These are phyloP conservation scores for Chloroceryle inda DNA, from an alignment of 2,797 vertebrate species.

Conservation along the genomic window DNA sequence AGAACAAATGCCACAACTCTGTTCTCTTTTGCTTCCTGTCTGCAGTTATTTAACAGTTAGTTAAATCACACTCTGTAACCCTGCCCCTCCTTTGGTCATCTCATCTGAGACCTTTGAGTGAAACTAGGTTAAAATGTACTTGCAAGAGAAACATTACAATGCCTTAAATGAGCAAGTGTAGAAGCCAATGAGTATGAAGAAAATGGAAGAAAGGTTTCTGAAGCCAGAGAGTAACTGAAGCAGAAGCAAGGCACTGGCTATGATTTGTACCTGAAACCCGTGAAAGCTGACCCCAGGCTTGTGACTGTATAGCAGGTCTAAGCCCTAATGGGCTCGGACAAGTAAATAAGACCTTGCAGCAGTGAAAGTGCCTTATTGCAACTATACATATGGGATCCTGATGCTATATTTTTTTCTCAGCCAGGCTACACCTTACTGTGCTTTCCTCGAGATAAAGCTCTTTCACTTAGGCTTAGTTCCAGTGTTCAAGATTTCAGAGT, in stretches of 20 bases:
- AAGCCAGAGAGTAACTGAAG: background rate
- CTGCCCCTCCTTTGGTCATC: background rate
- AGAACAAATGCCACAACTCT: background rate
- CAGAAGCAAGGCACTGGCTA: background rate
- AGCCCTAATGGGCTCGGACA: constrained; percentile 44
- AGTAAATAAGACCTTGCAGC: constrained; percentile 25
- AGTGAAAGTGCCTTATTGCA: background rate
- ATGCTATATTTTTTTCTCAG: background rate
- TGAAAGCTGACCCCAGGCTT: constrained; percentile 35
- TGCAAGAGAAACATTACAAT: background rate
- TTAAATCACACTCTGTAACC: background rate
- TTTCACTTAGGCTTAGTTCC: constrained; percentile 21
- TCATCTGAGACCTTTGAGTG: background rate
- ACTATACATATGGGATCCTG: background rate
- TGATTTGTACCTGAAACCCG: background rate
- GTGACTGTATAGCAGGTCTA: background rate
- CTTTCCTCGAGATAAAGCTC: constrained; percentile 26
- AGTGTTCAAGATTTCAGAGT: constrained; percentile 18
- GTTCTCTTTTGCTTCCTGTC: background rate
- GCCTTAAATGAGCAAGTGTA: background rate
- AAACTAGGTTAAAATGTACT: constrained; percentile 28
- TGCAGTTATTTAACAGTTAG: background rate
- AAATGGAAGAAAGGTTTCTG: background rate
- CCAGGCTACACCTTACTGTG: background rate
- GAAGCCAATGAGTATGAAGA: background rate